Conservation (phyloP, 2,113 vertebrate species). For the Tyrannus savana region DNA sequence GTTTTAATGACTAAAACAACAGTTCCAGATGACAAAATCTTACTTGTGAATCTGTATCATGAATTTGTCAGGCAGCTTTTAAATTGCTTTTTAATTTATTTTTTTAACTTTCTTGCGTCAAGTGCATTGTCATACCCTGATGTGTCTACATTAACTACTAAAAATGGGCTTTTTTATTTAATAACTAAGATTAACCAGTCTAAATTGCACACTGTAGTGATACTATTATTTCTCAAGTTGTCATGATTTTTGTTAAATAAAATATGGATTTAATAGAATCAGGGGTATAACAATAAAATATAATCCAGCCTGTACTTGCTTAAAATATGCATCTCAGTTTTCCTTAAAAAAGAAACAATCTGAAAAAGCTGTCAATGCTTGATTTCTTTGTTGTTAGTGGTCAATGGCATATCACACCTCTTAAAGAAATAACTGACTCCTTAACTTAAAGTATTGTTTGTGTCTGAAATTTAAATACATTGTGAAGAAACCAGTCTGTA, state of each 20-base stretch:
- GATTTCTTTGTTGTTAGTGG: background rate
- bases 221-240: background rate
- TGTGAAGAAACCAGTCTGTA: background rate
- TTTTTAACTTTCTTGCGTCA: background rate
- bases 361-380: background rate
- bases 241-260: constrained; percentile 12
- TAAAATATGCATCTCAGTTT: background rate
- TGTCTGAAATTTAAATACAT: background rate
- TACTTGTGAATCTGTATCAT: background rate
- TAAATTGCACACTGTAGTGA: background rate
- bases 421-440: background rate
- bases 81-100: background rate
- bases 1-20: background rate
- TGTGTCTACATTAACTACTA: background rate
- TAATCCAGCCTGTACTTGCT: background rate
- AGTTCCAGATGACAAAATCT: background rate
- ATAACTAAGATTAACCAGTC: background rate
- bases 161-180: background rate
- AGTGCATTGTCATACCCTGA: background rate
- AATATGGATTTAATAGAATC: background rate
- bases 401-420: background rate
- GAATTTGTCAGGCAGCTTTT: background rate
- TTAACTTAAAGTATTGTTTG: background rate
- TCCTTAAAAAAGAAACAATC: background rate
- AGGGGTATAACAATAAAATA: background rate